Evolutionary conservation across 1,140 invertebrate genomes (phyloP).

Genomic region (Drosophila subobscura): DNA sequence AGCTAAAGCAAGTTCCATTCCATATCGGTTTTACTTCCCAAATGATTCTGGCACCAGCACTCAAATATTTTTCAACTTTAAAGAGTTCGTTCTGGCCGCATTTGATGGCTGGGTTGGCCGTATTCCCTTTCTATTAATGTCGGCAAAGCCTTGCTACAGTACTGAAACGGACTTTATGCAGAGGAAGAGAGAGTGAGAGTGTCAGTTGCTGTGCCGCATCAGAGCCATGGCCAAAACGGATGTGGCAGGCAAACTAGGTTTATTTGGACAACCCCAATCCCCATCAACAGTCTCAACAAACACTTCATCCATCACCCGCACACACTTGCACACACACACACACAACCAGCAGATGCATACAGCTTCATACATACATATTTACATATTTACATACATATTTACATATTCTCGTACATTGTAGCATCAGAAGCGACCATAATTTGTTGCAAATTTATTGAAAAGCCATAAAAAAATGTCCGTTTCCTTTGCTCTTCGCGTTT

Average conservation of each 20-base stretch:
- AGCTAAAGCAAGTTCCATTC: no score
- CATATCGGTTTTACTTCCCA: no score
- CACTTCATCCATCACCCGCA: slow-evolving; percentile 40
- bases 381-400: slow-evolving; percentile 4
- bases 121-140: no score
- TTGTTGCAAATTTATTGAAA: slow-evolving; percentile 76
- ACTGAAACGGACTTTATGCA: slow-evolving; percentile 20
- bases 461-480: slow-evolving; percentile 68
- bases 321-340: not conserved
- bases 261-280: slow-evolving; percentile 27
- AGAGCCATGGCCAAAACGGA: not conserved
- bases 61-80: slow-evolving; percentile 1
- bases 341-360: no score
- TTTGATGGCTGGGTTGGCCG: no score
- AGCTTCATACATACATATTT: slow-evolving; percentile 1
- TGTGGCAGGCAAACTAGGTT: slow-evolving; percentile 10
- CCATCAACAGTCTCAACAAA: slow-evolving; percentile 18
- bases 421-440: slow-evolving; percentile 29
- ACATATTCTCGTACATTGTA: not conserved
- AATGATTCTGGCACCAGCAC: no score
- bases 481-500: slow-evolving; percentile 53
- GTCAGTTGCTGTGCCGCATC: no score
- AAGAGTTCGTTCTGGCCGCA: not conserved
- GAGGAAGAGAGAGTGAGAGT: not conserved
- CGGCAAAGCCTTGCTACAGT: not conserved